Conservation (phyloP, 1,140 invertebrate species). For the Bombus sibiricus region DNA sequence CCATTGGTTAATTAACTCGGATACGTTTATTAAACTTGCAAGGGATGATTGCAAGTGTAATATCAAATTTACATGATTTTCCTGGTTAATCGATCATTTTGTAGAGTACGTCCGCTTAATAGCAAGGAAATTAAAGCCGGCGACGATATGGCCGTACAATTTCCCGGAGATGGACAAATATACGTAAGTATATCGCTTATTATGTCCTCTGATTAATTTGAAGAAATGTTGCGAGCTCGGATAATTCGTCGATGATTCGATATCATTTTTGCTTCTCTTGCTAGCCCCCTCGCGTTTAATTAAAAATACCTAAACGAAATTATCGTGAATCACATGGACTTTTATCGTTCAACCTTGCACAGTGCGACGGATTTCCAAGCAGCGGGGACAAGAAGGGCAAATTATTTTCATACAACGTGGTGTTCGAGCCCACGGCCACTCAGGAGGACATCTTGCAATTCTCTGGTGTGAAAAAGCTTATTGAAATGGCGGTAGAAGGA, state of each 20-base stretch:
- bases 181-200: conserved; percentile 82
- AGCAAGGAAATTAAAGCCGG: conserved; percentile 86
- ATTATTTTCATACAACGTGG: conserved; percentile 93
- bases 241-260: background rate
- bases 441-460: conserved; percentile 92
- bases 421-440: conserved; percentile 93
- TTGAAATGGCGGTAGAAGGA: conserved; percentile 96
- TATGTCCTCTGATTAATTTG: background rate
- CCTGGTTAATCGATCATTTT: background rate
- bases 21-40: too few species aligned
- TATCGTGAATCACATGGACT: background rate
- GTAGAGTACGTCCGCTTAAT: conserved; percentile 49
- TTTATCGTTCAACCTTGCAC: background rate
- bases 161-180: conserved; percentile 91
- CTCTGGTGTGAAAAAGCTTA: conserved; percentile 91
- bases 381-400: conserved; percentile 87
- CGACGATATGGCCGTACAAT: conserved; percentile 86
- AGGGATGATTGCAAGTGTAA: too few species aligned
- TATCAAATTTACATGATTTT: background rate
- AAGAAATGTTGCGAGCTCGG: background rate
- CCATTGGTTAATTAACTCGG: too few species aligned
- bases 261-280: background rate
- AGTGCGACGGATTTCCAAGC: conserved; percentile 45
- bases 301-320: background rate
- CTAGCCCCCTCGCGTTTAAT: background rate